These are phyloP conservation scores for Pipistrellus pygmaeus DNA, from an alignment of 2,797 vertebrate genomes.

Conservation along the genomic window DNA sequence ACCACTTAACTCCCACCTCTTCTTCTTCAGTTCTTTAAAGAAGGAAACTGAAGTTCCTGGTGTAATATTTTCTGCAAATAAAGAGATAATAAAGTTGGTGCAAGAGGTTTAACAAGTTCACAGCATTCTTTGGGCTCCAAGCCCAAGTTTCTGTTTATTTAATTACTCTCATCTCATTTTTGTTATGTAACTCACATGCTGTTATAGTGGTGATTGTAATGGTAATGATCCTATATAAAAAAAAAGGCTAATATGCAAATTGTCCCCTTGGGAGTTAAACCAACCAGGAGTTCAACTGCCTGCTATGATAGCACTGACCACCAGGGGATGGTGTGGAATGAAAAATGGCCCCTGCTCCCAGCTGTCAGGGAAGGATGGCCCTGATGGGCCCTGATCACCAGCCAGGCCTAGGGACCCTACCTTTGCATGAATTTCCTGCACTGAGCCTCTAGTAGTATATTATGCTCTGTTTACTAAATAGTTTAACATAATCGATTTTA, in stretches of 20 bases:
- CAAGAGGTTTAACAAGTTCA: conserved; percentile 2
- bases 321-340: no score
- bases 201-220: neutral
- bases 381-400: no score
- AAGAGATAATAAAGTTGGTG: neutral
- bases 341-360: no score
- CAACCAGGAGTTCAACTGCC: no score
- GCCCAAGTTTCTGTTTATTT: neutral
- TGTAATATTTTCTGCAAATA: conserved; percentile 38
- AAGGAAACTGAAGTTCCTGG: neutral
- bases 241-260: no score
- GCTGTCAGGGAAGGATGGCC: no score
- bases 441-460: no score
- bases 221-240: neutral
- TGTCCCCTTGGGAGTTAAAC: no score
- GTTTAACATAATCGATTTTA: neutral
- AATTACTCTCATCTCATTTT: conserved; percentile 37
- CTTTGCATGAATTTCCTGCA: no score
- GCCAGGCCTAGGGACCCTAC: no score
- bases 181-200: conserved; percentile 12
- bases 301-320: no score
- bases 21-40: neutral
- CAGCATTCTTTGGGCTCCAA: neutral
- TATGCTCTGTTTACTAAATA: neutral
- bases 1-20: neutral